Base-by-base conservation (phyloP, 2,888 invertebrate genomes). In the Junonia oenone region DNA sequence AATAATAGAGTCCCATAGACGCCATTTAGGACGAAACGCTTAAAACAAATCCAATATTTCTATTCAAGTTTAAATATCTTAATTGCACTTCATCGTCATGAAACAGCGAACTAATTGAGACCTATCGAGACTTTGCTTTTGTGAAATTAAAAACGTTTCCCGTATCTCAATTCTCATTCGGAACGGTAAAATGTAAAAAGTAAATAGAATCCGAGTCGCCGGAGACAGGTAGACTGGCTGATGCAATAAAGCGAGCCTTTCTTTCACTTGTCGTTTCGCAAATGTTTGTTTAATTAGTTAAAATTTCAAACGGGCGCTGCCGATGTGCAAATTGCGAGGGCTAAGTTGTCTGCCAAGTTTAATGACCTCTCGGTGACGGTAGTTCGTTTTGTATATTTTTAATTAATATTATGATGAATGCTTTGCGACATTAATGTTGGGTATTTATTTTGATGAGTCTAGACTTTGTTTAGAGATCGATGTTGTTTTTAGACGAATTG, bases 71-170 rank as follows among this genome's bases (percentile, higher is more conserved):
- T 29, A 46, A 15, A 14, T n/a, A 46, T 46, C 31, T 31, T 35
- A 14, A 31, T 45, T 17, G 45, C 15, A 19, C 43, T 37, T n/a
- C 8, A 43, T 26, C 26, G 43, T 15, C 11, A n/a, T 2, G 45
- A 45, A 27, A 27, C 26, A 37, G 29, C 35, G 45, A 37, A 17
- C 48, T 53, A 56, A 56, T 56, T 56, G 53, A 49, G 29, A 45
- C 27, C 29, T 40, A 53, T 38, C 49, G 53, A 53, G 52, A 56
- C 37, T 45, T 48, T 35, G 43, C 52, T 56, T 53, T 33, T 29
- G 37, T 40, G 45, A 52, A 56, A 56, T 56, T 52, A 56, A 56
- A 56, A 56, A 48, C 52, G 45, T 56, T 52, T 37, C 26, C 51
- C 45, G 45, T 40, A 48, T 56, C 48, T 35, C 33, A 46, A 47